Evolutionary conservation across 2,888 invertebrate species (phyloP).

Genomic region (Adineta ricciae): DNA sequence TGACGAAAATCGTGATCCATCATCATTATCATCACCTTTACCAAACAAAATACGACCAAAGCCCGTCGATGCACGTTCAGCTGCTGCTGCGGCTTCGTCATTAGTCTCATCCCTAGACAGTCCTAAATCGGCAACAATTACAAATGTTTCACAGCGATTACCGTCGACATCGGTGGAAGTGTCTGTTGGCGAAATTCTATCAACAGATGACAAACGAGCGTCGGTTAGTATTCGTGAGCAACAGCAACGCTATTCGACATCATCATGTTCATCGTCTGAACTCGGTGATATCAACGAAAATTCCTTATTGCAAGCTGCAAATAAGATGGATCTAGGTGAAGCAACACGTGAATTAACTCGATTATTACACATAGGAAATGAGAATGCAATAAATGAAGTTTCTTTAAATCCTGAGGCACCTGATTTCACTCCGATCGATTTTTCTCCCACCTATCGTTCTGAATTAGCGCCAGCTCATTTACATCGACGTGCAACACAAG

Average conservation of each 20-base stretch:
- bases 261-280: not conserved
- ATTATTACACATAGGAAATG: conserved; percentile 7
- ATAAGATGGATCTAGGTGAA: conserved; percentile 10
- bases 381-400: not conserved
- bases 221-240: not conserved
- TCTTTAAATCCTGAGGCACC: conserved; percentile 8
- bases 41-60: not conserved
- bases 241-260: not conserved
- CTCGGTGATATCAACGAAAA: not conserved
- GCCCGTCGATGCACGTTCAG: not conserved
- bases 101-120: not conserved
- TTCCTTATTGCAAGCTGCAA: not conserved
- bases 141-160: conserved; percentile 9
- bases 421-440: not conserved
- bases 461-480: conserved; percentile 6
- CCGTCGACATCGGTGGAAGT: conserved; percentile 3
- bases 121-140: conserved; percentile 8
- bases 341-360: conserved; percentile 12
- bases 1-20: not conserved
- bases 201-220: not conserved
- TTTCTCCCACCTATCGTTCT: not conserved
- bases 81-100: not conserved
- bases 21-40: not conserved
- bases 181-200: conserved; percentile 6
- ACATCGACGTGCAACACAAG: not conserved